Evolutionary conservation across 2,797 vertebrate species (phyloP).

Genomic region (Peromyscus melanophrys): DNA sequence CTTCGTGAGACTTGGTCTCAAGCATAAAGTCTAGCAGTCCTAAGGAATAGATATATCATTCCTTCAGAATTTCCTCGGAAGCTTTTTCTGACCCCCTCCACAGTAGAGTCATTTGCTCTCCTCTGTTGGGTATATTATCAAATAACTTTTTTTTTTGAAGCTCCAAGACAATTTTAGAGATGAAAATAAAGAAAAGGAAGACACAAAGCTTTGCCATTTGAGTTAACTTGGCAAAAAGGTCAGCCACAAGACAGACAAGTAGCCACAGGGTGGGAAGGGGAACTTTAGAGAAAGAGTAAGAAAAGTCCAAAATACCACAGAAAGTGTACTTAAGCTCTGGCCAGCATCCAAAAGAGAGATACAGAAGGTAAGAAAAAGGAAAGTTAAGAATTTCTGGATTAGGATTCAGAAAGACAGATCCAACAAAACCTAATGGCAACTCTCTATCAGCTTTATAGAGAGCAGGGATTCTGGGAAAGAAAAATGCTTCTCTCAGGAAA

Average conservation of each 20-base stretch:
- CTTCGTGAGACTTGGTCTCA: neutral
- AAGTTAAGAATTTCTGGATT: neutral
- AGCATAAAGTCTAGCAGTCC: neutral
- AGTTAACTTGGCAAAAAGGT: neutral
- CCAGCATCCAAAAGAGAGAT: neutral
- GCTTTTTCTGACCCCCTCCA: neutral
- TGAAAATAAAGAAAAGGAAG: neutral
- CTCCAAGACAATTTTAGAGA: neutral
- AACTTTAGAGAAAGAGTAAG: neutral
- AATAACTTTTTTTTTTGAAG: neutral
- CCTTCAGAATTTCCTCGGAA: neutral
- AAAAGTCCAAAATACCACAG: neutral
- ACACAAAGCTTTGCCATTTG: neutral
- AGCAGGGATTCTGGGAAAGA: neutral
- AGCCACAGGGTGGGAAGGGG: neutral
- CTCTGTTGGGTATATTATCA: slow-evolving; percentile 11
- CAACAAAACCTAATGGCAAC: neutral
- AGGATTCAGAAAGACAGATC: neutral
- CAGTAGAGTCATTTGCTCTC: neutral
- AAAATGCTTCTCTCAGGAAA: neutral
- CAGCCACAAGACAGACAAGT: neutral
- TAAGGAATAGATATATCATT: neutral
- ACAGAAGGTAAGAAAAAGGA: neutral
- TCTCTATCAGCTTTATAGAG: neutral
- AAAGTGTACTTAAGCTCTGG: neutral